Percentiles rank a stretch among this genome's conserved stretches.
These are phyloP conservation scores for Lontra canadensis DNA, from an alignment of 2,113 vertebrate species.

Conservation along the genomic window DNA sequence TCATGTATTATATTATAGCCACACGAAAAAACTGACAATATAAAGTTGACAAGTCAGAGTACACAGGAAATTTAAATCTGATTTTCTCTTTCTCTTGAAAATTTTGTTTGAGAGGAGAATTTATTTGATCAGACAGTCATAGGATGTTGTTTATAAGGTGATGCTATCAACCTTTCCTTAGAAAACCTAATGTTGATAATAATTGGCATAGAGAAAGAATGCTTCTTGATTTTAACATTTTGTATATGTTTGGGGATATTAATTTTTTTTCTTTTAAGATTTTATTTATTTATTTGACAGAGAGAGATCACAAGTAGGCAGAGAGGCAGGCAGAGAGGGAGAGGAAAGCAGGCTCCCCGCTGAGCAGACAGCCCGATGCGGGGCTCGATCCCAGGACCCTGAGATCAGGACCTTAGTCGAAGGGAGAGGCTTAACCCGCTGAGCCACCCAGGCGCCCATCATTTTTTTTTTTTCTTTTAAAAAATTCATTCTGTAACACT, in stretches of 20 bases:
- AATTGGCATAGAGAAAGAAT: neutral
- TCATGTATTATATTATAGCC: neutral
- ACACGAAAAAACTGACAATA: neutral
- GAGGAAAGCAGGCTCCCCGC: too few species aligned
- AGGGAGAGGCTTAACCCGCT: too few species aligned
- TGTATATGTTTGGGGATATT: neutral
- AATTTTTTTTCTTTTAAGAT: neutral
- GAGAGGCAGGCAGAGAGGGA: too few species aligned
- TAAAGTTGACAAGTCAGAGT: neutral
- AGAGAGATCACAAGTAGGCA: too few species aligned
- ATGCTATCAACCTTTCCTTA: neutral
- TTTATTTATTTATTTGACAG: too few species aligned
- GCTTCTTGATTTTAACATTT: neutral
- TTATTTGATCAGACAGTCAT: neutral
- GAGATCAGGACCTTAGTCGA: too few species aligned
- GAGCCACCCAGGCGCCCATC: too few species aligned
- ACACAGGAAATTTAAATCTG: neutral
- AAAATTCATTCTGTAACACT: neutral
- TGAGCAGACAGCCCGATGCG: too few species aligned
- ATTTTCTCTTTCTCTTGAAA: constrained; percentile 33
- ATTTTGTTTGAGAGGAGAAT: neutral
- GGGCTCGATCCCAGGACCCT: too few species aligned
- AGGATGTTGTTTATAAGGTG: neutral
- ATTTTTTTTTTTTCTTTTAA: neutral
- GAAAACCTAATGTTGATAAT: neutral